Conservation (phyloP, 2,888 invertebrate genomes). For the Craniophora ligustri region DNA sequence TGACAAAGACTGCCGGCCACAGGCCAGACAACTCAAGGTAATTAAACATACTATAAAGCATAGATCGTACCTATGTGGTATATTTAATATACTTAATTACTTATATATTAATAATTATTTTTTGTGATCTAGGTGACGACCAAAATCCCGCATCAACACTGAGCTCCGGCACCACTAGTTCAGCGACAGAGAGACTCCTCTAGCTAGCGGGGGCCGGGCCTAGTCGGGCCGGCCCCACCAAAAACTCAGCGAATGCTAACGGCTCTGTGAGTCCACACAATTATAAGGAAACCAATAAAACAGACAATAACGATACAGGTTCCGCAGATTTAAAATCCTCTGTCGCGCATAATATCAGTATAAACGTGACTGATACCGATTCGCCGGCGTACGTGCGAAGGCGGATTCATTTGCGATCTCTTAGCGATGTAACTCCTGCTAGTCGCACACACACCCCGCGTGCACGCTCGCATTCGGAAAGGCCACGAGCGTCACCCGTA, state of each 20-base stretch:
- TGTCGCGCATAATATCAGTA: slow-evolving; percentile 77
- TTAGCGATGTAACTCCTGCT: slow-evolving; percentile 83
- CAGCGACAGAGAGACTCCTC: slow-evolving; percentile 93
- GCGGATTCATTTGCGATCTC: slow-evolving; percentile 82
- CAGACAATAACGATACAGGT: slow-evolving; percentile 60
- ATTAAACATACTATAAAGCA: slow-evolving; percentile 4
- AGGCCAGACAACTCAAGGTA: slow-evolving; percentile 86
- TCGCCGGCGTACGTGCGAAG: slow-evolving; percentile 78
- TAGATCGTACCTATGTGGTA: no score
- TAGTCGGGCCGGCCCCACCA: slow-evolving; percentile 86
- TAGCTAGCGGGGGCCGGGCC: slow-evolving; percentile 92
- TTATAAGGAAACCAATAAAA: slow-evolving; percentile 61
- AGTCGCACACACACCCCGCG: slow-evolving; percentile 74
- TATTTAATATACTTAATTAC: not conserved
- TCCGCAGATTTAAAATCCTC: slow-evolving; percentile 54
- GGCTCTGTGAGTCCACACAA: slow-evolving; percentile 68
- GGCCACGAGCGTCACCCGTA: slow-evolving; percentile 71
- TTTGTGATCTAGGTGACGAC: slow-evolving; percentile 79
- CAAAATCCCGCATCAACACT: slow-evolving; percentile 88
- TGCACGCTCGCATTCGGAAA: slow-evolving; percentile 80
- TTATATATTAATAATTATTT: not conserved
- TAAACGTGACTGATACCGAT: slow-evolving; percentile 82
- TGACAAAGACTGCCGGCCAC: slow-evolving; percentile 94
- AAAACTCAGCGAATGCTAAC: slow-evolving; percentile 71
- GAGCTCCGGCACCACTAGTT: slow-evolving; percentile 91